Base-by-base conservation (phyloP, 2,888 invertebrate species). In the Trissolcus brochymenae region DNA sequence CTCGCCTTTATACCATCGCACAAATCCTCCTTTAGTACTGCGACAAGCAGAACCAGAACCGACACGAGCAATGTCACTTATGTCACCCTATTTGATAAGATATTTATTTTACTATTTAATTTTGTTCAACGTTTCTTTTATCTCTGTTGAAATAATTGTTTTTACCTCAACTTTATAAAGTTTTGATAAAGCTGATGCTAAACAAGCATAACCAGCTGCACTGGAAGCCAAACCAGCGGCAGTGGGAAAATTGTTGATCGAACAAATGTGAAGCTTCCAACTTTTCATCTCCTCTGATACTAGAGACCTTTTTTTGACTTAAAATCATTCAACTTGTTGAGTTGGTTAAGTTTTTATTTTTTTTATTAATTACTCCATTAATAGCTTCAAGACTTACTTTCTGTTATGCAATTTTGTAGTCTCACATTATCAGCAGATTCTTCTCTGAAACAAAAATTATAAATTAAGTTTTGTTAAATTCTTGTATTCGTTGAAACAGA, bases 181-280 rank as follows among this genome's bases (percentile, higher is more conserved):
- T 81, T 92, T 91, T 0, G 96, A 94, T 67, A 98, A 89, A 0
- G 96, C 93, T 54, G 81, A 71, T 50, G 84, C 84, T 4, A 98
- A 90, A 87, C 98, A 98, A 2, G 99, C 98, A 89, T 98, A 99
- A 3, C 99, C 99, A 49, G 99, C 98, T 25, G 99, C 99, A 70
- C 98, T 98, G 0, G 98, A 99, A 0, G 99, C 99, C 56, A 99
- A 91, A 0, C 99, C 99, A 66, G 99, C 98, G 3, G 98, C 98
- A 3, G 99, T 99, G 11, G 99, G 99, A 87, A 99, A 99, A 90
- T 99, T 99, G 89, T 99, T 99, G 86, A 94, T 94, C 0, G 97
- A 97, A 86, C 94, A 95, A 82, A 97, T 93, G 81, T 94, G 94
- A 43, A 97, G 86, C 85, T 95, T 94, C 94, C 94, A 95, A 86